Evolutionary conservation across 2,797 vertebrate genomes (phyloP), one percentile per base, ranked within the genome.

Genomic region (Dicrostonyx torquatus): DNA sequence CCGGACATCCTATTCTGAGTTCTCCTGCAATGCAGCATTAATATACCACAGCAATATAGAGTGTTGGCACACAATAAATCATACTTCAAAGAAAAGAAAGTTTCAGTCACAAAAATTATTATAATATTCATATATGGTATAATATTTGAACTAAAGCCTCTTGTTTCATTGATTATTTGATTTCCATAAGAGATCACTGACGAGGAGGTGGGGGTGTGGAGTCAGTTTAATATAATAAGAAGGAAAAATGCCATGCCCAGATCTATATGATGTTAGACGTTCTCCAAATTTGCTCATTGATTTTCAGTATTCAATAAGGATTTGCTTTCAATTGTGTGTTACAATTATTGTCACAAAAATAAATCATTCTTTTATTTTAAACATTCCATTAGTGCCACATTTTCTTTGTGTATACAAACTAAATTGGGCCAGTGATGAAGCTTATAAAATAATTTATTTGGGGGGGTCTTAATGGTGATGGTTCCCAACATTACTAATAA

Each of bases 61-160:
- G 75, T 92, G 92, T 78, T 93, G 76, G n/a, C 88, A 91, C 66
- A 72, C 66, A 92, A 92, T 91, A 87, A 93, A 88, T 94, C 80
- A 83, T 11, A 83, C 43, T 64, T 87, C 93, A 90, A 94, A 55
- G 5, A n/a, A 90, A 91, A 40, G 29, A 62, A 45, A 93, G 75
- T 92, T 95, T 94, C 95, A 89, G 48, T 86, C 12, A 84, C 1
- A 85, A 29, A 6, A 60, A 89, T 75, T 75, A 89, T 80, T 40
- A 66, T 87, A 62, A 87, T 90, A 7, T 95, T 93, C 62, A 68
- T 31, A 43, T 58, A 89, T 17, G 29, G 64, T 43, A 70, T n/a
- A 40, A 31, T 15, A 88, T 85, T 94, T 95, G 50, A 92, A 96
- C 53, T 77, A 95, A 15, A 86, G 7, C 62, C 48, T 80, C 34